Percentiles rank a stretch among this genome's conserved stretches.
These are phyloP conservation scores for Phasia obesa DNA, from an alignment of 2,888 invertebrate genomes.

Conservation along the genomic window DNA sequence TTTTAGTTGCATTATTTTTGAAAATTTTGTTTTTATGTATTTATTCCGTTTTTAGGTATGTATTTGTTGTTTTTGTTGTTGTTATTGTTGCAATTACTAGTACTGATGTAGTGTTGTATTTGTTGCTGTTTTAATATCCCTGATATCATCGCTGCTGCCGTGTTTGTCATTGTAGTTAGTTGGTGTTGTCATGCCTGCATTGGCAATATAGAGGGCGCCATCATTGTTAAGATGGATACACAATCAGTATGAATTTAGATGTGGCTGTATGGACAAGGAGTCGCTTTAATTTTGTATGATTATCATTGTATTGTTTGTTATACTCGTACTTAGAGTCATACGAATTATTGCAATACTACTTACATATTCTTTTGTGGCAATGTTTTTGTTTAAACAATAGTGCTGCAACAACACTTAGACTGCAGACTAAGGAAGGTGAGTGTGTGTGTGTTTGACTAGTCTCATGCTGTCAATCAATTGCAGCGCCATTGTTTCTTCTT, in stretches of 20 bases:
- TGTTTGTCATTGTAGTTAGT: constrained; percentile 7
- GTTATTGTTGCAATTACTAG: not conserved
- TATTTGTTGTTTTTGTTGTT: constrained; percentile 28
- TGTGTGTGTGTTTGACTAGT: constrained; percentile 61
- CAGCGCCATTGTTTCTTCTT: constrained; percentile 73
- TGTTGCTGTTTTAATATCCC: constrained; percentile 50
- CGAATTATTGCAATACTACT: constrained; percentile 45
- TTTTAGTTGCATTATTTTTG: constrained; percentile 61
- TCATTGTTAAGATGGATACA: constrained; percentile 60
- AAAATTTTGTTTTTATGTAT: constrained; percentile 67
- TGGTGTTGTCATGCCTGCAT: constrained; percentile 53
- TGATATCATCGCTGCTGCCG: constrained; percentile 20
- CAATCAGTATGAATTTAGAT: constrained; percentile 25
- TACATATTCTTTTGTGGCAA: constrained; percentile 53
- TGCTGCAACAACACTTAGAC: constrained; percentile 63
- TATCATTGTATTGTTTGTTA: constrained; percentile 53
- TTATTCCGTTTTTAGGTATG: constrained; percentile 61
- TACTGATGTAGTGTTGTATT: not conserved
- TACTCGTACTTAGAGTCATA: constrained; percentile 30
- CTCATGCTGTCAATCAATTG: constrained; percentile 75
- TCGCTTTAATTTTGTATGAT: constrained; percentile 42
- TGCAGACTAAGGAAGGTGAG: not conserved
- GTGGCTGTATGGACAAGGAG: constrained; percentile 31
- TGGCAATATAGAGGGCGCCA: constrained; percentile 69
- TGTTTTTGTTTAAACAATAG: constrained; percentile 68